Base-by-base conservation (phyloP, 2,888 invertebrate species). In the Sminthurinus aureus region DNA sequence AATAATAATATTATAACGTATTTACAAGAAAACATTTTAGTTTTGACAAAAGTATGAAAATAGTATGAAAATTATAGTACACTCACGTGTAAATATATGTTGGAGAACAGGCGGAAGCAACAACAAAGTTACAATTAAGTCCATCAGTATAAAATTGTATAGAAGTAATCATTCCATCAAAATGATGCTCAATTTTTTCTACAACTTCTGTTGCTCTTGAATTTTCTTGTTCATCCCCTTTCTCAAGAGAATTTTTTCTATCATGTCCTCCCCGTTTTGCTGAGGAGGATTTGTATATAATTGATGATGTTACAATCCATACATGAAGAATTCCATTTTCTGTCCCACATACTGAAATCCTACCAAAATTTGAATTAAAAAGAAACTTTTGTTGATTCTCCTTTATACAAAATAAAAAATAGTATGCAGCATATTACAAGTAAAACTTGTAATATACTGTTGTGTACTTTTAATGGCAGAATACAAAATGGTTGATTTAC, bases 31-130 rank as follows among this genome's bases (percentile, higher is more conserved):
- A n/a, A n/a, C n/a, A n/a, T n/a, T n/a, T n/a, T n/a, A n/a, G n/a
- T n/a, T n/a, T n/a, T n/a, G n/a, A 38, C 1, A 38, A 38, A 38
- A 38, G 38, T 38, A 38, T n/a, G 20, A 81, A 22, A 71, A 24
- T 24, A 71, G 38, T 24, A 71, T 22, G 0, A 22, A 24, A 71
- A 24, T 71, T 75, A 38, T 38, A 78, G 3, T 66, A 74, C 15
- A 75, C 81, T 85, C 81, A 88, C 88, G 86, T 86, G 82, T 88
- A 88, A 77, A 87, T 84, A 78, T 84, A 88, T 64, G 87, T 87
- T 9, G 88, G 88, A 12, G 87, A 87, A 11, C 86, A 78, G 3
- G 88, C 85, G 0, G 88, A 87, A 9, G 88, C 84, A 22, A 88
- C 87, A 26, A 88, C 86, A 12, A 87, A 83, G 71, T 88, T 88